These are phyloP conservation scores for Carlito syrichta DNA, from an alignment of 2,113 vertebrate species.

Conservation along the genomic window DNA sequence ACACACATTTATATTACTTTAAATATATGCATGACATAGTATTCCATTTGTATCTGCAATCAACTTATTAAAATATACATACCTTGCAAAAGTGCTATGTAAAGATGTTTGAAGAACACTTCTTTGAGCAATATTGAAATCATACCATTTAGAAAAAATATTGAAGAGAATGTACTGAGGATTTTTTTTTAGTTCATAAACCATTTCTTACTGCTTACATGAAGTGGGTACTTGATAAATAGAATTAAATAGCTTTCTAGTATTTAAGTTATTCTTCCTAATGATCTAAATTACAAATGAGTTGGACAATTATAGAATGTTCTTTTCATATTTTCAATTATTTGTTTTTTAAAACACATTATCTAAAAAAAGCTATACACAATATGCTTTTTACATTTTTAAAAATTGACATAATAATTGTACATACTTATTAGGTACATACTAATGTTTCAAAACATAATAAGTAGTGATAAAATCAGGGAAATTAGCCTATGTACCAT, in stretches of 20 bases:
- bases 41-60: neutral
- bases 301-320: neutral
- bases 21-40: neutral
- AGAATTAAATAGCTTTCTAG: neutral
- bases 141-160: neutral
- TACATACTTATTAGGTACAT: neutral
- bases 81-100: neutral
- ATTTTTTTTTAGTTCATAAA: neutral
- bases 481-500: neutral
- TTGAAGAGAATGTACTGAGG: neutral
- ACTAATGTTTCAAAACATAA: neutral
- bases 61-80: neutral
- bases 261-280: neutral
- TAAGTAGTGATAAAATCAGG: neutral
- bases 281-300: neutral
- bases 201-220: neutral
- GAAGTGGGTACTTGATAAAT: neutral
- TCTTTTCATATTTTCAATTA: constrained; percentile 6
- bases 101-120: neutral
- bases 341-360: constrained; percentile 20
- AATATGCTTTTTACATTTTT: neutral
- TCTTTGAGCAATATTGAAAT: neutral
- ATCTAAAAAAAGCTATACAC: neutral
- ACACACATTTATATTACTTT: neutral
- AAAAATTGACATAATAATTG: neutral